phyloP scores from a whole-genome alignment of 2,113 vertebrate species.

The Etia nguti region DNA sequence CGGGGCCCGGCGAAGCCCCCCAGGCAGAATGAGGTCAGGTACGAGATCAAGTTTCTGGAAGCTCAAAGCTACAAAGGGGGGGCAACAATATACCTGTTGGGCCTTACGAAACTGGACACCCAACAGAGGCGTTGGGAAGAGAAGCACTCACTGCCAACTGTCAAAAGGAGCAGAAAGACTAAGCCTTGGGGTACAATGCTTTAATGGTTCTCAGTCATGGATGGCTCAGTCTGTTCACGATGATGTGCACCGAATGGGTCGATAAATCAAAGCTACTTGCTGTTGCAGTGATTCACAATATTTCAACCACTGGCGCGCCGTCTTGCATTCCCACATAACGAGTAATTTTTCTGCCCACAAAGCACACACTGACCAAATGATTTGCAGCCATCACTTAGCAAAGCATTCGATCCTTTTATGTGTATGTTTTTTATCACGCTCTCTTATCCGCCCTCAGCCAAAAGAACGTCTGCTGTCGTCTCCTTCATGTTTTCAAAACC shows the following conservation, averaged over 20 bases:
- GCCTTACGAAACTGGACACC: slow-evolving; percentile 68
- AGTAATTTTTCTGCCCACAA: slow-evolving; percentile 25
- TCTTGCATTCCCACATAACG: slow-evolving; percentile 23
- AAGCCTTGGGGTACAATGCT: slow-evolving; percentile 39
- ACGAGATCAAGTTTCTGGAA: slow-evolving; percentile 72
- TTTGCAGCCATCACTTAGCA: slow-evolving; percentile 37
- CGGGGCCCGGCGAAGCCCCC: slow-evolving; percentile 42
- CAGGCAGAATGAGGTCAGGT: slow-evolving; percentile 76
- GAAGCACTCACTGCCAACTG: slow-evolving; percentile 39
- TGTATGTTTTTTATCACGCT: not conserved
- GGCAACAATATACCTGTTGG: slow-evolving; percentile 73
- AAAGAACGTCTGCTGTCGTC: slow-evolving; percentile 20
- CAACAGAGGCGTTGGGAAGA: slow-evolving; percentile 56
- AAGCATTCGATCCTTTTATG: slow-evolving; percentile 36
- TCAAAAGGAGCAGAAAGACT: slow-evolving; percentile 53
- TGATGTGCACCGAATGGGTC: not conserved
- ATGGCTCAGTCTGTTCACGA: not conserved
- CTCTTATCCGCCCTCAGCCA: slow-evolving; percentile 12
- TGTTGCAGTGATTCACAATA: not conserved
- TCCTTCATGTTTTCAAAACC: slow-evolving; percentile 32
- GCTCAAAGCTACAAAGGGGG: slow-evolving; percentile 64
- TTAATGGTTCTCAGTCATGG: slow-evolving; percentile 42
- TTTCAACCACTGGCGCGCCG: slow-evolving; percentile 6
- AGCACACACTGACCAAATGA: slow-evolving; percentile 41
- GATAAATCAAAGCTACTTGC: slow-evolving; percentile 45